A percentile compares a stretch with the other conserved stretches of the same genome.
Evolutionary conservation across 2,888 invertebrate species (phyloP).

Genomic region (Galerucella calmariensis): DNA sequence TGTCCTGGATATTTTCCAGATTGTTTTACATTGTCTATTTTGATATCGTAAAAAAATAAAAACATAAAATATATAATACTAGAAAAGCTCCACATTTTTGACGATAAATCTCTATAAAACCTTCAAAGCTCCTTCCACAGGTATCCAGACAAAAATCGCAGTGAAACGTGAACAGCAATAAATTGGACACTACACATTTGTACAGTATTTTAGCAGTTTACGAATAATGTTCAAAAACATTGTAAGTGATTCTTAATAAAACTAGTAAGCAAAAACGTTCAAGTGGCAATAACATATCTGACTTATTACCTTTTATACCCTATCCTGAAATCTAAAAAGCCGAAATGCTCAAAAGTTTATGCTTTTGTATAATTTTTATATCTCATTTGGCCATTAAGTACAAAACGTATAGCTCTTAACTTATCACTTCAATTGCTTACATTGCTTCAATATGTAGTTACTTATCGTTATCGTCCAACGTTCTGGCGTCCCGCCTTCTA

Average conservation of each 20-base stretch:
- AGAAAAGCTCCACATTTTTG: no score
- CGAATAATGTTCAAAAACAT: background rate
- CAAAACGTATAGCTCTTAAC: slow-evolving; percentile 53
- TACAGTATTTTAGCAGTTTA: background rate
- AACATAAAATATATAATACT: no score
- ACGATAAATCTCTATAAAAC: no score
- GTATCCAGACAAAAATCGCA: no score
- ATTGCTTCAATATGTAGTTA: slow-evolving; percentile 48
- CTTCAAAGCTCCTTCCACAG: no score
- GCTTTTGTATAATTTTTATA: slow-evolving; percentile 57
- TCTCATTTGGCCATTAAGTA: slow-evolving; percentile 54
- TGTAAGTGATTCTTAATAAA: background rate
- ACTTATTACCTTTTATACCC: slow-evolving; percentile 50
- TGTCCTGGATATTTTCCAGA: no score
- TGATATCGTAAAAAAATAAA: no score
- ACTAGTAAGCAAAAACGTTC: slow-evolving; percentile 11
- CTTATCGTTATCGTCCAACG: slow-evolving; percentile 48
- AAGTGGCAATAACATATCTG: slow-evolving; percentile 51
- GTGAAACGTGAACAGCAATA: no score
- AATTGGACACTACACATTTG: no score
- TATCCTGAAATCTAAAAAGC: slow-evolving; percentile 42
- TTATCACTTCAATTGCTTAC: slow-evolving; percentile 51
- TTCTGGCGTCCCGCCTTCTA: slow-evolving; percentile 47
- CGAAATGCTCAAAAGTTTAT: slow-evolving; percentile 48
- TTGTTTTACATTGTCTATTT: no score